These are phyloP conservation scores for Hyaena hyaena DNA, from an alignment of 2,113 vertebrate genomes.

Conservation along the genomic window DNA sequence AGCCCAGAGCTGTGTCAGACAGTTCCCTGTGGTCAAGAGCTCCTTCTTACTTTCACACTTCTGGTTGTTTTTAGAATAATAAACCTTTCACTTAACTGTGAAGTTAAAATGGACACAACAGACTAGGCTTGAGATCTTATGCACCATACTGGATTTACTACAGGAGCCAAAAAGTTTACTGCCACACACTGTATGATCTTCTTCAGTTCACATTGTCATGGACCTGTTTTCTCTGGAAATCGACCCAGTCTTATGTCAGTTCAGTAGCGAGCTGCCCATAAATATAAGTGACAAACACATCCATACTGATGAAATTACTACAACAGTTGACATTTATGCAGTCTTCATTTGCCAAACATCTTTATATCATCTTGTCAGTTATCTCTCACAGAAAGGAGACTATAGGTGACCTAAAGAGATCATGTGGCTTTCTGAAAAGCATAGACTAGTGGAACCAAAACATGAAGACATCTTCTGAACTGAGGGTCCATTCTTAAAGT, in stretches of 20 bases:
- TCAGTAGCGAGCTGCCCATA: conserved; percentile 16
- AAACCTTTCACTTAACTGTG: not conserved
- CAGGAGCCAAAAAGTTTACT: not conserved
- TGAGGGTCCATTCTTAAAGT: not conserved
- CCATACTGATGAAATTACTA: conserved; percentile 32
- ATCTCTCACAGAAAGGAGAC: not conserved
- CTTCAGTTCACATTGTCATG: not conserved
- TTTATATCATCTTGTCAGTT: conserved; percentile 24
- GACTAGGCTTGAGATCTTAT: not conserved
- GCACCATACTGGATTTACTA: not conserved
- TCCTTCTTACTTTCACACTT: not conserved
- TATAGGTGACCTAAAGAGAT: not conserved
- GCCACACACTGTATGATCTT: not conserved
- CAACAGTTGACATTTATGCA: conserved; percentile 47
- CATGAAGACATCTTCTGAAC: not conserved
- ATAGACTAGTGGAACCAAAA: not conserved
- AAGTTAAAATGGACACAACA: not conserved
- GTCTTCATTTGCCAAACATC: conserved; percentile 42
- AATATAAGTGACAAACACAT: conserved; percentile 38
- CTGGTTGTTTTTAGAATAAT: not conserved
- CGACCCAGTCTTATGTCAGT: not conserved
- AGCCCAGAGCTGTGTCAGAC: not conserved
- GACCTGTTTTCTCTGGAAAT: not conserved
- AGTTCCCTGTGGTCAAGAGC: not conserved
- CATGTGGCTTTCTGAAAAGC: not conserved